Conservation (phyloP, 2,113 vertebrate genomes). For the Agapornis roseicollis region DNA sequence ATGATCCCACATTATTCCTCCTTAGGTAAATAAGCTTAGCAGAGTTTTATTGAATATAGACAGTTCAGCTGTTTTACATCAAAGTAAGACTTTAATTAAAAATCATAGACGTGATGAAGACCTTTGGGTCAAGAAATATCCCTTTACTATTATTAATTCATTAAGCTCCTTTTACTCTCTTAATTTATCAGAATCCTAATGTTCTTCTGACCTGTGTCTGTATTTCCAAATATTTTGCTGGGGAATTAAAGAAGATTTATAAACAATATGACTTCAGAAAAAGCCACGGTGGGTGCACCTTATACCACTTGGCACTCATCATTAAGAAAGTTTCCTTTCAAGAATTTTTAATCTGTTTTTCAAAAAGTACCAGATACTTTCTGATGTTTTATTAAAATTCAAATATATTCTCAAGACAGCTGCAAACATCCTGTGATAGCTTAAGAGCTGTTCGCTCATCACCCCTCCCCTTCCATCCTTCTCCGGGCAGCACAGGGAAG, state of each 20-base stretch:
- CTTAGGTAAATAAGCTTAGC: neutral
- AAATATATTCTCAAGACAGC: neutral
- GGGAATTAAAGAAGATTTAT: neutral
- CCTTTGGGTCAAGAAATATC: neutral
- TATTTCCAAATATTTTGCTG: neutral
- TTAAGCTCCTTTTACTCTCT: neutral
- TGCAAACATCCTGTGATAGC: neutral
- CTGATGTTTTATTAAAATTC: neutral
- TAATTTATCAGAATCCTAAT: neutral
- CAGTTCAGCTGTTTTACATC: constrained; percentile 3
- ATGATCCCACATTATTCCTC: neutral
- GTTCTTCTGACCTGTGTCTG: neutral
- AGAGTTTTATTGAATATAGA: neutral
- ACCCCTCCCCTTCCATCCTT: neutral
- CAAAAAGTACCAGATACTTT: neutral
- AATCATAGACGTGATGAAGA: neutral
- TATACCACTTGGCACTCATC: neutral
- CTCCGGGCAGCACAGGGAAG: neutral
- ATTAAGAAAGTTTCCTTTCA: neutral
- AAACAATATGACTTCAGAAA: neutral
- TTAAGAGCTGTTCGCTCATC: neutral
- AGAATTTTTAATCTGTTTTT: neutral
- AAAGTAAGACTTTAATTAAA: constrained; percentile 35
- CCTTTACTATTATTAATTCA: neutral
- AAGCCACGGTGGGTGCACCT: neutral